phyloP scores from a whole-genome alignment of 2,888 invertebrate species.

The Willowsia nigromaculata region DNA sequence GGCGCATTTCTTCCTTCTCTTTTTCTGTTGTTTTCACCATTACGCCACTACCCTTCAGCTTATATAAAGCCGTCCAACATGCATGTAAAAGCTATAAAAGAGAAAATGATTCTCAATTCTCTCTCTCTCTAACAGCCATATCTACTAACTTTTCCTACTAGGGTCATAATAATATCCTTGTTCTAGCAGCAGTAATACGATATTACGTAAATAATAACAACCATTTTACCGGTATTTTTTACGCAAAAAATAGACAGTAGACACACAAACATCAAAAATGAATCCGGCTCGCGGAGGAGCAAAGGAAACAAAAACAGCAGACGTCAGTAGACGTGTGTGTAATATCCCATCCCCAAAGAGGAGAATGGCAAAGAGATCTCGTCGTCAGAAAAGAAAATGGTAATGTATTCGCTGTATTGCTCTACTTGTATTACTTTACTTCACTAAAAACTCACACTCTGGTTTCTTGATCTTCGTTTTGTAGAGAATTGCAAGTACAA shows the following conservation, averaged over 20 bases:
- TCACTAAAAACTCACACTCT: too few species aligned
- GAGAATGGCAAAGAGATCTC: background rate
- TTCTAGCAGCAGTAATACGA: background rate
- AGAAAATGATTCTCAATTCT: conserved; percentile 4
- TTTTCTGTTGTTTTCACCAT: background rate
- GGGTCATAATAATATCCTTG: background rate
- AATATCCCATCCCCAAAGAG: background rate
- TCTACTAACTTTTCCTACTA: background rate
- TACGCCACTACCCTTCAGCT: background rate
- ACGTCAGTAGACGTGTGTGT: too few species aligned
- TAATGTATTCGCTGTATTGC: too few species aligned
- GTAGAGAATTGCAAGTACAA: background rate
- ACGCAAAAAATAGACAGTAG: background rate
- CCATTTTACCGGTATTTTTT: conserved; percentile 35
- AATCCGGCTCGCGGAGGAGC: background rate
- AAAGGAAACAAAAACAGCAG: background rate
- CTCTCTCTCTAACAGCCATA: too few species aligned
- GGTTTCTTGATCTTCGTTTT: too few species aligned
- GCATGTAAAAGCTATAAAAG: background rate
- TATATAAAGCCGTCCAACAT: background rate
- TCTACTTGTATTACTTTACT: too few species aligned
- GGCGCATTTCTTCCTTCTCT: background rate
- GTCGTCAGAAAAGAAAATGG: too few species aligned
- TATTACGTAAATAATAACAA: conserved; percentile 37
- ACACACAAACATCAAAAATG: background rate